Base-by-base conservation (phyloP, 2,888 invertebrate genomes). In the Abscondita cerata region DNA sequence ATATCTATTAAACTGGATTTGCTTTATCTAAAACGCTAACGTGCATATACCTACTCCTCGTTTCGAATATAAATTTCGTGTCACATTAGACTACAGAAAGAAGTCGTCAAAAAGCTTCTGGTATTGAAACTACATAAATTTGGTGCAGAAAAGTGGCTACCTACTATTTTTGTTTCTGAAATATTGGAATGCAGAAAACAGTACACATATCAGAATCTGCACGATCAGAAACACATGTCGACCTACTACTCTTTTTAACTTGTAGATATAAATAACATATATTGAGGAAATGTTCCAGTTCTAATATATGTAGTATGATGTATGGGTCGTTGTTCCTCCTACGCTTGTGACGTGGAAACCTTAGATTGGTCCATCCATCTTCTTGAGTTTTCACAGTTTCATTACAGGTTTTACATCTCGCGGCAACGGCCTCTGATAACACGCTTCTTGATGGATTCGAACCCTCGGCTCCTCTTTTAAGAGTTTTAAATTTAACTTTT, bases 341-440 rank as follows among this genome's bases (percentile, higher is more conserved):
- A 54, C 64, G 60, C 54, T 46, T 51, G 64, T 66, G 68, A 66
- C 68, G 68, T 64, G 58, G 64, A 60, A 62, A 58, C 64, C 59
- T 61, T 57, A 74, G 72, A 75, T 75, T 73, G 72, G 71, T 63
- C 72, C 67, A 75, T 74, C 72, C 70, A 73, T 74, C 75, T 73
- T 73, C 71, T 58, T 62, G 70, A 67, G 67, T 74, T 73, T 72
- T 69, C 69, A 58, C 68, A 67, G 70, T 73, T 72, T 71, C 73
- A 71, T 73, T 74, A 70, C 67, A 65, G 68, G 67, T 70, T 71
- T 71, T 69, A 65, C 63, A 67, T 68, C 66, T 64, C 62, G 56
- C 60, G 62, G 69, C 59, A 54, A 48, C 52, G 51, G 54, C 51
- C 57, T 54, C 59, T 62, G 68, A 73, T 71, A 66, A 67, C 69